Evolutionary conservation across 2,113 vertebrate genomes (phyloP), one percentile per base, ranked within the genome.

Genomic region (Apteryx mantelli): DNA sequence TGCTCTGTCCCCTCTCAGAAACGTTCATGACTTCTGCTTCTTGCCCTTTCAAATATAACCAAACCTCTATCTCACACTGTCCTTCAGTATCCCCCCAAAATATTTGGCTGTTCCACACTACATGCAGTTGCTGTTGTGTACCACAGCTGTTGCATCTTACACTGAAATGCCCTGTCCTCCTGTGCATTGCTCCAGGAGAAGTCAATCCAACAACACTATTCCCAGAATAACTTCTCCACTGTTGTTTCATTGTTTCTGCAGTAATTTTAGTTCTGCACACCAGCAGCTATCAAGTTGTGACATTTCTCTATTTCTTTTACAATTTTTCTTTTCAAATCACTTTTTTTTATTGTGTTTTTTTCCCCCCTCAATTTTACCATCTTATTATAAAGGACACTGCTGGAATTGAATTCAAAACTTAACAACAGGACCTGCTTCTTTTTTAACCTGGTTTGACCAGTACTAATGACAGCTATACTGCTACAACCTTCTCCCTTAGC

Each of bases 141-240:
- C 40, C 81, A 60, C 83, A 96, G 91, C 91, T 95, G 91, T 81
- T 85, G 82, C 63, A 48, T 88, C 82, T 97, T 84, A 95, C 75
- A 88, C 52, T 46, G 75, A 85, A 89, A 66, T 2, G 7, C 38
- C 65, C 77, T 71, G 81, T 52, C 60, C 83, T 88, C 4, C 1
- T 76, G 86, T 81, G 56, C 69, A n/a, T 36, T 88, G 64, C 61
- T 89, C 48, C 88, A 93, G 53, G 44, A 79, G 82, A 65, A 0
- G 0, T 83, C 78, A 93, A 50, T 56, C 70, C 58, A 91, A 76
- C 61, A 91, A 24, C 2, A 1, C 20, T 53, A 48, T 44, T 93
- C 66, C 70, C 74, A 85, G 9, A 34, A 40, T 82, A 92, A 92
- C 69, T 68, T 70, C 73, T 34, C 55, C 46, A 60, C 3, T 60